Percentiles rank a stretch among this genome's conserved stretches.
phyloP scores from a whole-genome alignment of 2,888 invertebrate genomes.

The Apodemia hepburni region DNA sequence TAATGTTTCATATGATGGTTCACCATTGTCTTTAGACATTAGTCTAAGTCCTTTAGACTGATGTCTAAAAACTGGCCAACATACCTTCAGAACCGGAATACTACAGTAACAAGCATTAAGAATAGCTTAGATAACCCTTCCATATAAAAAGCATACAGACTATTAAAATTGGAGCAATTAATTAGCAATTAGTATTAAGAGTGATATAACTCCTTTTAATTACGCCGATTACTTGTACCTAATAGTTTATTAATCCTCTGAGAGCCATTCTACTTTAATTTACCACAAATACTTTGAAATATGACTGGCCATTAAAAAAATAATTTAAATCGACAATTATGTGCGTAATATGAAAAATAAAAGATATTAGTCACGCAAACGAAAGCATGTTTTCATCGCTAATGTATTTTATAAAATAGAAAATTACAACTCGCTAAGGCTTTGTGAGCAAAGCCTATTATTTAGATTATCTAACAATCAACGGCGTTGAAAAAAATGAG shows the following conservation, averaged over 20 bases:
- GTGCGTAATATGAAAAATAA: background rate
- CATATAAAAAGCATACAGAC: too few species aligned
- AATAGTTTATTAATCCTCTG: background rate
- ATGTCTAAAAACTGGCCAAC: too few species aligned
- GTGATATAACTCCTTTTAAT: background rate
- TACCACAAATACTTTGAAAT: background rate
- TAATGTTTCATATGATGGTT: too few species aligned
- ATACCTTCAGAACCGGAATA: too few species aligned
- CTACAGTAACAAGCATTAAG: too few species aligned
- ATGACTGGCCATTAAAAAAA: background rate
- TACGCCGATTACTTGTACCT: background rate
- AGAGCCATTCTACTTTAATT: background rate
- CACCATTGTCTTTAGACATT: too few species aligned
- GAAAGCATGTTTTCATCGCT: background rate
- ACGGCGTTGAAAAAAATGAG: slow-evolving; percentile 6
- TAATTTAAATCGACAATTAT: background rate
- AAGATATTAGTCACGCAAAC: background rate
- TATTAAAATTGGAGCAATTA: too few species aligned
- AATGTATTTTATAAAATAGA: slow-evolving; percentile 11
- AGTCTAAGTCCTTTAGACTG: too few species aligned
- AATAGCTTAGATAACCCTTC: too few species aligned
- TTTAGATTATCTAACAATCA: slow-evolving; percentile 4
- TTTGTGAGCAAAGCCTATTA: slow-evolving; percentile 1
- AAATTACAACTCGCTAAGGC: slow-evolving; percentile 3
- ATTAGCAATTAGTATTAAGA: too few species aligned